Base-by-base conservation (phyloP, 2,797 vertebrate species). In the Furcifer pardalis region DNA sequence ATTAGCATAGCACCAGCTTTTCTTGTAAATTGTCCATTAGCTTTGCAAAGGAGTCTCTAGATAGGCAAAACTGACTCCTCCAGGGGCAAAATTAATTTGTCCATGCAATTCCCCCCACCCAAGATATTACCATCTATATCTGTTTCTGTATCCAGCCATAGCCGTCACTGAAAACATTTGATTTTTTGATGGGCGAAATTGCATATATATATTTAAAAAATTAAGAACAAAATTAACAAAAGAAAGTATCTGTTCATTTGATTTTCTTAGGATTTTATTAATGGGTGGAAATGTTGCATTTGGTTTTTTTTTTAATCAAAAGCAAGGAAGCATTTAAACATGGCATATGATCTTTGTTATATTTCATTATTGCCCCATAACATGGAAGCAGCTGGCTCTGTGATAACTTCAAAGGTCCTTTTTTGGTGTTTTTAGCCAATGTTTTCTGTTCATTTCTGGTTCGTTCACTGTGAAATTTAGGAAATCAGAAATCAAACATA, bases 1-100 rank as follows among this genome's bases (percentile, higher is more conserved):
- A 95, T 96, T 94, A 96, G 93, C 94, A 93, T 89, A 95, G 91
- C 84, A 72, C 84, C 89, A 90, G 91, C 83, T 90, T 92, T 93
- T 94, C 88, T 89, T 92, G 86, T 84, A 93, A 93, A 89, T 86
- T 44, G 76, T 76, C 81, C 81, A 87, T 75, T 86, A 68, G 88
- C 83, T 88, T 83, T 84, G 81, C 83, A 93, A n/a, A 85, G 91
- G 92, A 85, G 89, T 85, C 81, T 86, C 87, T 86, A 81, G 87
- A 93, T 89, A 77, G 59, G 81, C 15, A 77, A 91, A 89, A 86
- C 79, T 81, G 73, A 78, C 92, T 91, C 90, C 86, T 85, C 77
- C n/a, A 79, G 7, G 46, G 68, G 75, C 84, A 91, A 81, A 88
- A 90, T 87, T 82, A 82, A 85, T 87, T 90, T 13, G 59, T 87